phyloP scores from a whole-genome alignment of 2,113 vertebrate species.

The Rhea pennata region DNA sequence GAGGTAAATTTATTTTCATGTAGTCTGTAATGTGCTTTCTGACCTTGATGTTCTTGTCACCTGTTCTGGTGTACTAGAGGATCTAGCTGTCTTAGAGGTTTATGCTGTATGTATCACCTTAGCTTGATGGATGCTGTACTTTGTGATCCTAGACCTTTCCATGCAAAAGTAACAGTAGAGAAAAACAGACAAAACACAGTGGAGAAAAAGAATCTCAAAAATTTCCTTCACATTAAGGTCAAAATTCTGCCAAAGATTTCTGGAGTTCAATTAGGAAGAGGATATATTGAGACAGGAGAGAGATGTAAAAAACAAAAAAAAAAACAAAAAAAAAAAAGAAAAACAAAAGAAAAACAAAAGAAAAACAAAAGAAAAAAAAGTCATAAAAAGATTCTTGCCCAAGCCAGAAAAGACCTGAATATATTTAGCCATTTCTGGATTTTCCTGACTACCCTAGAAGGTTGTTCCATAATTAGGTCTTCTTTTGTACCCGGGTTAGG shows the following conservation, averaged over 20 bases:
- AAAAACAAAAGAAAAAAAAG: no score
- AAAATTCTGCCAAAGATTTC: background rate
- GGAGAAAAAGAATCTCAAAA: fast-evolving
- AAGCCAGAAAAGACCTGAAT: fast-evolving
- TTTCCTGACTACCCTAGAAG: background rate
- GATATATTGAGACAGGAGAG: fast-evolving
- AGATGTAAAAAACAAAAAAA: background rate
- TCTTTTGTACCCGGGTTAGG: fast-evolving
- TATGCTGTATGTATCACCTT: background rate
- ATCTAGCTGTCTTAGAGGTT: background rate
- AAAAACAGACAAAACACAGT: fast-evolving
- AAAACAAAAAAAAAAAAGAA: no score
- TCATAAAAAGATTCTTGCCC: background rate
- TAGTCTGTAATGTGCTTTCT: background rate
- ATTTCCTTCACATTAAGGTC: fast-evolving
- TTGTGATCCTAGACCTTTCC: background rate
- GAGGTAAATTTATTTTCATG: background rate
- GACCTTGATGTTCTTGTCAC: background rate
- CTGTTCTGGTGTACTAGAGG: background rate
- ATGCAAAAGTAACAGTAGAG: background rate
- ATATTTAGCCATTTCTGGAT: background rate
- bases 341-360: no score
- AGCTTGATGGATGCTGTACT: background rate
- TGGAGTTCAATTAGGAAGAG: background rate
- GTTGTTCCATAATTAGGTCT: background rate